Percentiles rank a stretch among this genome's conserved stretches.
Conservation (phyloP, 2,888 invertebrate species). For the Cerastis rubricosa region DNA sequence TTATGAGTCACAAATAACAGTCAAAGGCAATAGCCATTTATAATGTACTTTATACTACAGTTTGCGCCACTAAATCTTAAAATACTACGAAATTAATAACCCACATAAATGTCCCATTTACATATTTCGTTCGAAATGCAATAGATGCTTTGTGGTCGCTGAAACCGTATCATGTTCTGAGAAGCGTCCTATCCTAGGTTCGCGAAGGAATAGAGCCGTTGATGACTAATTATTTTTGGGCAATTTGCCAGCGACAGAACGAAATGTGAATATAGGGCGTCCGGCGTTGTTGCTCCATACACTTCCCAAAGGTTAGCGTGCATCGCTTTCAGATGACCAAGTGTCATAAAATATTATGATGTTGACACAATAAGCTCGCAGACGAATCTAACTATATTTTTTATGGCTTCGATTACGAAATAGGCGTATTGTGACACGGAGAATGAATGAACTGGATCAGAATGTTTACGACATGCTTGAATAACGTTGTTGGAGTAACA, state of each 20-base stretch:
- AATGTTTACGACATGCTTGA: slow-evolving; percentile 21
- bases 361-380: slow-evolving; percentile 55
- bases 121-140: slow-evolving; percentile 53
- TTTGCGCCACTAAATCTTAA: slow-evolving; percentile 22
- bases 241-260: slow-evolving; percentile 81
- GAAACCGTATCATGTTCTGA: slow-evolving; percentile 73
- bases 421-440: slow-evolving; percentile 42
- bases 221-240: slow-evolving; percentile 89
- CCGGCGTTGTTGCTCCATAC: slow-evolving; percentile 69
- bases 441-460: slow-evolving; percentile 42
- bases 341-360: slow-evolving; percentile 65
- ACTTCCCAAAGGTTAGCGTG: slow-evolving; percentile 76
- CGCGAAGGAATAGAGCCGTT: slow-evolving; percentile 72
- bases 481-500: slow-evolving; percentile 12
- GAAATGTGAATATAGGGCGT: slow-evolving; percentile 73
- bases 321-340: slow-evolving; percentile 66
- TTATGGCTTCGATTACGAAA: slow-evolving; percentile 61
- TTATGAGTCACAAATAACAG: neutral
- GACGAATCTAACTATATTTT: slow-evolving; percentile 46
- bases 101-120: slow-evolving; percentile 46
- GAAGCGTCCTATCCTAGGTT: slow-evolving; percentile 78
- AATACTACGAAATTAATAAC: slow-evolving; percentile 45
- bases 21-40: slow-evolving; percentile 4
- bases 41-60: slow-evolving; percentile 3
- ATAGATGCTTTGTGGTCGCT: slow-evolving; percentile 55